phyloP scores from a whole-genome alignment of 2,797 vertebrate species.

The Crypturellus tataupa region DNA sequence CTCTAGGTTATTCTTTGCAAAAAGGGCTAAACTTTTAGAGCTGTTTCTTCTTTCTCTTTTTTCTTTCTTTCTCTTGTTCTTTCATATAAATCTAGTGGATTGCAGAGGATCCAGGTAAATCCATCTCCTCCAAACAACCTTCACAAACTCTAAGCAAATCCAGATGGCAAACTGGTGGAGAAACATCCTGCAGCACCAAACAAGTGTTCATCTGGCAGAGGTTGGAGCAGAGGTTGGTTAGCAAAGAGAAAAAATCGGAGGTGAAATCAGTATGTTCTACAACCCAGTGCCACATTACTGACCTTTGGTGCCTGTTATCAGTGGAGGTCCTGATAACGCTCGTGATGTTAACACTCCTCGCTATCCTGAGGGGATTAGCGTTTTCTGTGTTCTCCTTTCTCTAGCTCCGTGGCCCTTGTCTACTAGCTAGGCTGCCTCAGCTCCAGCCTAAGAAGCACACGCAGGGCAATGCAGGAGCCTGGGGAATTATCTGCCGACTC shows the following conservation, averaged over 20 bases:
- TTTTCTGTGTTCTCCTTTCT: neutral
- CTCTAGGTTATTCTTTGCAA: neutral
- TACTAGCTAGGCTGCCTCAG: neutral
- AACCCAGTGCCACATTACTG: accelerated
- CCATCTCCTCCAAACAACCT: neutral
- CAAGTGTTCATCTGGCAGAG: neutral
- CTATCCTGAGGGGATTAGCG: neutral
- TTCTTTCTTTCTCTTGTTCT: neutral
- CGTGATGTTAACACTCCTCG: no score
- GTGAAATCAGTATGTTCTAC: neutral
- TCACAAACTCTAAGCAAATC: neutral
- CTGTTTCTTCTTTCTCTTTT: neutral
- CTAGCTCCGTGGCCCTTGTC: neutral
- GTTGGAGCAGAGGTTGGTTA: neutral
- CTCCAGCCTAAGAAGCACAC: neutral
- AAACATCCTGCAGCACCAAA: neutral
- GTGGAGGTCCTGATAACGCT: neutral
- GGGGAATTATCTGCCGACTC: neutral
- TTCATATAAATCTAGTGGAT: neutral
- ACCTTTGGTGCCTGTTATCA: neutral
- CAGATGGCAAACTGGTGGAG: neutral
- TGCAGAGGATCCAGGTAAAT: neutral
- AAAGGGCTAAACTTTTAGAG: neutral
- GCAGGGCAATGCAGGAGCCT: neutral
- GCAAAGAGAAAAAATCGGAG: neutral